Conservation (phyloP, 2,113 vertebrate genomes). For the Neopipo cinnamomea region DNA sequence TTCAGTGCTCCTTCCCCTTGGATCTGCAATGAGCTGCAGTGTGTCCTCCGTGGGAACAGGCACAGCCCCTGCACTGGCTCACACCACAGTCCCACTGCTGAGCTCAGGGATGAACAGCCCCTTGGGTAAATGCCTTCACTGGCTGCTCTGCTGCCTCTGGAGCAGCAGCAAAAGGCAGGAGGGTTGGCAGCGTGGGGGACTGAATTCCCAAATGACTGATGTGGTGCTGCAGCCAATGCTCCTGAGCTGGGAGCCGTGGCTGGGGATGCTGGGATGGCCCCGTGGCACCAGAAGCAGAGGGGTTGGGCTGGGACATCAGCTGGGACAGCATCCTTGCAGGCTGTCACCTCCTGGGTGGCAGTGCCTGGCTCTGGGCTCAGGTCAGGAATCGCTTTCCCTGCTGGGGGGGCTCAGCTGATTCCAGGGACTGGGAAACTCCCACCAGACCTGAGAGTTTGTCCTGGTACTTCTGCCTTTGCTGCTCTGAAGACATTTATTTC, state of each 20-base stretch:
- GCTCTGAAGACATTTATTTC: not conserved
- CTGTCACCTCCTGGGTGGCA: fast-evolving
- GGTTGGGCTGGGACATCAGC: not conserved
- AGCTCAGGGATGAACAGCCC: not conserved
- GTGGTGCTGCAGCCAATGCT: not conserved
- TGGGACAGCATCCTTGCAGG: not conserved
- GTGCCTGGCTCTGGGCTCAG: fast-evolving
- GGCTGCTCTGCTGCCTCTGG: not conserved
- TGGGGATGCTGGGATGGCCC: not conserved
- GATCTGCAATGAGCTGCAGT: not conserved
- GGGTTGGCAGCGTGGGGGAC: not conserved
- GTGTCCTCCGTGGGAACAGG: not conserved
- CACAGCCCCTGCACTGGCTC: not conserved
- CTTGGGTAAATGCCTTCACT: not conserved
- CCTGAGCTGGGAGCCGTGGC: too few relatives aligned
- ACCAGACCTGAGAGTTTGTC: not conserved
- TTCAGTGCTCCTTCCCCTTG: not conserved
- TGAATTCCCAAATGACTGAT: not conserved
- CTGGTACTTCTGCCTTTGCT: not conserved
- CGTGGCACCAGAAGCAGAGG: not conserved
- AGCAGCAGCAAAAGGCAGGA: not conserved
- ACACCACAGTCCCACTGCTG: not conserved
- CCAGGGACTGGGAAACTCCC: not conserved
- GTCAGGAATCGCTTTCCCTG: not conserved
- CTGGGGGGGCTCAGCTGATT: fast-evolving